Base-by-base conservation (phyloP, 1,140 invertebrate species). In the Planococcus citri region DNA sequence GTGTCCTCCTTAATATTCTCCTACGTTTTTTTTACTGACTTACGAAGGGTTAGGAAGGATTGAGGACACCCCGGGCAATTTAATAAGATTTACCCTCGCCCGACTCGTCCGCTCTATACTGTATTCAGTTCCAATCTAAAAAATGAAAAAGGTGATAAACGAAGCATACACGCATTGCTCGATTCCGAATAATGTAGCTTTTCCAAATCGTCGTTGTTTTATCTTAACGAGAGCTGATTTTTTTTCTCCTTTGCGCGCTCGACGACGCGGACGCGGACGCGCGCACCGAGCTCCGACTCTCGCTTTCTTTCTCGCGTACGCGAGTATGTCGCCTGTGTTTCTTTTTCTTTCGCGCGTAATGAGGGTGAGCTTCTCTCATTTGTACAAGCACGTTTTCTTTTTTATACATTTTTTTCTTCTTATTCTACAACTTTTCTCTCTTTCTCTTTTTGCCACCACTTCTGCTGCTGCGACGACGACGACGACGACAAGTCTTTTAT, bases 141-240 rank as follows among this genome's bases (percentile, higher is more conserved):
- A 64, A 64, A 64, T 64, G 60, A 64, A 64, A 64, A 64, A 64
- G 60, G 60, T 64, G 60, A 64, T 64, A 64, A 64, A 64, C 60
- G 60, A 64, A 64, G 60, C 60, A 64, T 64, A 64, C 60, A 64
- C 60, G 60, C 60, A 64, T 27, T 64, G 22, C 60, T 64, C 60
- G 22, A 27, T 64, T 27, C 60, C 60, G 60, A 64, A 64, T 64
- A 64, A 64, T 64, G 60, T 64, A 64, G 25, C 60, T 64, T 64
- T 64, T 64, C 60, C 60, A 64, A 64, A 64, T 64, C 20, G 60
- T 64, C 60, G 20, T 64, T 64, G 60, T 64, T 64, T 64, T 64
- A 64, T 27, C 60, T 27, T 64, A 64, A 64, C 60, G 60, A 64
- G 22, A 64, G 60, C 60, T 64, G 60, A 64, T 64, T 64, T 64